phyloP scores from a whole-genome alignment of 2,797 vertebrate species.

The Cynopterus sphinx region DNA sequence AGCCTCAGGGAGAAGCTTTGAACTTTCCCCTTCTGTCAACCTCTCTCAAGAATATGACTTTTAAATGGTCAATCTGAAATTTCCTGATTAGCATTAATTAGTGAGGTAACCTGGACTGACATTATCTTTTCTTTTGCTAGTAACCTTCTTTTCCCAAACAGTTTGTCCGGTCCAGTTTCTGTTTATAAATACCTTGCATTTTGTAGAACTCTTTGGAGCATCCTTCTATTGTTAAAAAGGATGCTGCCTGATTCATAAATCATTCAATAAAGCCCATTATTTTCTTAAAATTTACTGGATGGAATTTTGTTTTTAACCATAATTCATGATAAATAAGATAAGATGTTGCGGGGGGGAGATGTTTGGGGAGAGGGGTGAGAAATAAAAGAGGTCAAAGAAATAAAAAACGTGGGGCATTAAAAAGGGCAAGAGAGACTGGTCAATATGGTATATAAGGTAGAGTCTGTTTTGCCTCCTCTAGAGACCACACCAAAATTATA shows the following conservation, averaged over 20 bases:
- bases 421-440: neutral
- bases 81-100: neutral
- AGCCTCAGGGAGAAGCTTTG: too few relatives aligned
- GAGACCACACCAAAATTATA: too few relatives aligned
- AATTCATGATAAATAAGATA: neutral
- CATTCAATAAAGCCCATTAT: too few relatives aligned
- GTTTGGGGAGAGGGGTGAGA: neutral
- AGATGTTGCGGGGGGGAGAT: neutral
- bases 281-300: neutral
- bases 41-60: neutral
- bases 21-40: neutral
- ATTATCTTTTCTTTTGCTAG: neutral
- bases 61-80: neutral
- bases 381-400: neutral
- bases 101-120: too few relatives aligned
- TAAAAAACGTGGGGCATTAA: neutral
- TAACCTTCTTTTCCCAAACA: neutral
- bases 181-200: neutral
- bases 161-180: neutral
- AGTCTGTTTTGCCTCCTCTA: too few relatives aligned
- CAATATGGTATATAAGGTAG: too few relatives aligned
- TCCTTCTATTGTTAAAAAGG: neutral
- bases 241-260: neutral
- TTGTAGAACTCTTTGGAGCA: neutral
- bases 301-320: neutral